Conservation (phyloP, 2,797 vertebrate genomes). For the Helarctos malayanus region DNA sequence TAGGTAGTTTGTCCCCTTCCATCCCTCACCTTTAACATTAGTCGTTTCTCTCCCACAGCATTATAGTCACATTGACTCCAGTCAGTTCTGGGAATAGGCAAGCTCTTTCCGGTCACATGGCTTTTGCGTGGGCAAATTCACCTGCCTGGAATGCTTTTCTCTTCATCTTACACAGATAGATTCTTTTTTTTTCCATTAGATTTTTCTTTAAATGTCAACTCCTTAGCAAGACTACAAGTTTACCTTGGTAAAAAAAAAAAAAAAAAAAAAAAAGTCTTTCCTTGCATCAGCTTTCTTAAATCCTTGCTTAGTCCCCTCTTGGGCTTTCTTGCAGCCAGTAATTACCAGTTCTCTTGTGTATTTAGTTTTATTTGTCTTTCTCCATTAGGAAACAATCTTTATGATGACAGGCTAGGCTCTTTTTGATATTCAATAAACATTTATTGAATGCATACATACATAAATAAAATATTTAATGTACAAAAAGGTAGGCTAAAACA, state of each 20-base stretch:
- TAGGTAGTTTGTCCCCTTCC: not conserved
- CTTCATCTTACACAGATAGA: not conserved
- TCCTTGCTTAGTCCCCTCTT: not conserved
- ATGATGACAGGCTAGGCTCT: not conserved
- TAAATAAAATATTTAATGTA: not conserved
- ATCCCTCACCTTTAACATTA: not conserved
- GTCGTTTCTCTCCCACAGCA: not conserved
- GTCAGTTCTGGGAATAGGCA: not conserved
- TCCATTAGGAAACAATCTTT: not conserved
- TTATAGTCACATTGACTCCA: not conserved
- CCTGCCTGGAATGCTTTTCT: not conserved
- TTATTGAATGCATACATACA: not conserved
- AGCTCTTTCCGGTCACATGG: not conserved
- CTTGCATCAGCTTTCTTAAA: not conserved
- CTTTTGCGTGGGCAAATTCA: not conserved
- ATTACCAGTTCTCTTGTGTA: not conserved
- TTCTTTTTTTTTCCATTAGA: not conserved
- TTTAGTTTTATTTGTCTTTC: not conserved
- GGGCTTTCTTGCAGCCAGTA: not conserved
- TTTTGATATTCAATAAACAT: not conserved
- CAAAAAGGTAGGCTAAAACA: not conserved
- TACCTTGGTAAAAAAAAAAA: not conserved
- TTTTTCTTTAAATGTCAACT: slow-evolving; percentile 25
- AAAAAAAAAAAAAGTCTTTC: not conserved
- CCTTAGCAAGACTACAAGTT: not conserved